Conservation (phyloP, 2,888 invertebrate species). For the Ormyrus labotus region DNA sequence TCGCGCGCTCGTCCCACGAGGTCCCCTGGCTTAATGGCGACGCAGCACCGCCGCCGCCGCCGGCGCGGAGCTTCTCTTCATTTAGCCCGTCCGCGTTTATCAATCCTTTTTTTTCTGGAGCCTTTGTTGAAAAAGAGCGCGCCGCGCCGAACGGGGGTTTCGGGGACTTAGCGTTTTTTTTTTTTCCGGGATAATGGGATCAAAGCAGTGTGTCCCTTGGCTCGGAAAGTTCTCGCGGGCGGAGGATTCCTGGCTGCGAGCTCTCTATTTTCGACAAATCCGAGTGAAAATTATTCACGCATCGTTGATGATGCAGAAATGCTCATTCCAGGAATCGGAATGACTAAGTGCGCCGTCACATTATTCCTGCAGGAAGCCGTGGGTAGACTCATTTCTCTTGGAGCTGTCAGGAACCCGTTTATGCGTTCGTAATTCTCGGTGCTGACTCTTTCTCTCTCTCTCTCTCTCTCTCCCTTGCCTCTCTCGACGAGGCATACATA, state of each 20-base stretch:
- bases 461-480: no score
- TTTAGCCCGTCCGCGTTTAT: constrained; percentile 3
- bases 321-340: constrained; percentile 51
- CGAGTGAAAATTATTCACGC: constrained; percentile 47
- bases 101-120: background rate
- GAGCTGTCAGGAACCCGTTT: constrained; percentile 53
- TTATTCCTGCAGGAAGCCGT: constrained; percentile 56
- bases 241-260: background rate
- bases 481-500: background rate
- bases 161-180: no score
- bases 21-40: constrained; percentile 22
- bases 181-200: no score
- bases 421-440: constrained; percentile 49
- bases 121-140: no score
- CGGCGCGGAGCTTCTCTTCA: background rate
- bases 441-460: background rate
- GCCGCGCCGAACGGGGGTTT: no score
- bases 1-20: constrained; percentile 22
- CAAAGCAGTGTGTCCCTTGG: no score
- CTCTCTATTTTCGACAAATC: constrained; percentile 37
- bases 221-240: background rate
- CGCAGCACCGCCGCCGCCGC: background rate
- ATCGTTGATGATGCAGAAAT: constrained; percentile 44
- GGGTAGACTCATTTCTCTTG: constrained; percentile 54
- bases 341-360: constrained; percentile 53